Evolutionary conservation across 2,113 vertebrate genomes (phyloP), one percentile per base, ranked within the genome.

Genomic region (Sula dactylatra): DNA sequence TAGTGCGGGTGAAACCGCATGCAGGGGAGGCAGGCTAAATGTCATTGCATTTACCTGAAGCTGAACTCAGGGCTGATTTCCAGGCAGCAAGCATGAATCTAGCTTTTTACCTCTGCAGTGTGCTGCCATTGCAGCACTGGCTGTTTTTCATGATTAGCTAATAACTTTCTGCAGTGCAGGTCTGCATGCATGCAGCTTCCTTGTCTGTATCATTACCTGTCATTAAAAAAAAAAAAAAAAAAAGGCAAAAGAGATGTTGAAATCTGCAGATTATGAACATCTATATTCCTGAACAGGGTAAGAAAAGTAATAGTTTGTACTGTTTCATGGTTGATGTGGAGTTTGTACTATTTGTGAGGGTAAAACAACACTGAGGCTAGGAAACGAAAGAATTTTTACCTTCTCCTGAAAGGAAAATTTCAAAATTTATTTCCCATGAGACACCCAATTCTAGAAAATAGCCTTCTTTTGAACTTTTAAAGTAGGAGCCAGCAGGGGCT

Each of bases 111-210:
- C 50, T 92, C 80, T 78, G 91, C 94, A 92, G 86, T 34, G 16
- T 74, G 50, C 56, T 82, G 69, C 89, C 61, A 24, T 85, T 94
- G 81, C 93, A 93, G 89, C 73, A 38, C 55, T 82, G 72, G 47
- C 64, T 66, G 42, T 0, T 91, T 71, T 82, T 82, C 66, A 56
- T 1, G 1, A 31, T 79, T 40, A 90, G 78, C 61, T 49, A 59
- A 55, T 74, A 79, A 69, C 16, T 71, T 84, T 40, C 94, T 96
- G 93, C 91, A 96, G 82, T 96, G 95, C 91, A 67, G 89, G 34
- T 82, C 70, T 89, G 36, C 34, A 31, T 59, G n/a, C 29, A 5
- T 49, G 62, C 50, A 32, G 56, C 40, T 82, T 70, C 3, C 0
- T 77, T 58, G 31, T 29, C n/a, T 76, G 0, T 66, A 40, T 82